Base-by-base conservation (phyloP, 2,797 vertebrate species). In the Spheniscus humboldti region DNA sequence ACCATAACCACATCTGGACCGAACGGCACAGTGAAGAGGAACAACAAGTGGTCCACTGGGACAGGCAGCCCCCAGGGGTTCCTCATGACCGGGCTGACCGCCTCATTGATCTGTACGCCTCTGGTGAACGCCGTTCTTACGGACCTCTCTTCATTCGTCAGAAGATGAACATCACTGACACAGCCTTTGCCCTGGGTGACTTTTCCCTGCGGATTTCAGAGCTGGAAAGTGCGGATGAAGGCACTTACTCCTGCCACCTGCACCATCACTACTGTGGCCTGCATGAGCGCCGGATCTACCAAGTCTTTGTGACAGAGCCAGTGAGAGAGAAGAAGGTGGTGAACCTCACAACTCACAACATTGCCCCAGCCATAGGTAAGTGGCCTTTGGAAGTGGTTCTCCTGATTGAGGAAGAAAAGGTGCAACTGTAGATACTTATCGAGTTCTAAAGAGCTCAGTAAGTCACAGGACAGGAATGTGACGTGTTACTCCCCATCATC, bases 201-300 rank as follows among this genome's bases (percentile, higher is more conserved):
- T 99, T 99, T 97, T 99, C 99, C 0, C 98, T 99, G 90, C 92
- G 97, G 57, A 98, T 99, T 69, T 95, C 98, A 0, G 88, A 96
- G 84, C 94, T 99, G 97, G 98, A 98, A 91, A 98, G 97, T 1
- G 97, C 97, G 0, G 98, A 99, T 9, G 98, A 98, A 96, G 99
- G 99, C 75, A 98, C 99, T 43, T 99, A 99, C 90, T 99, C 99
- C 43, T 99, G 99, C 96, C 98, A 99, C 97, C 98, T 99, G 94
- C 99, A 99, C 93, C 99, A 99, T 76, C 99, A 99, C 96, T 99
- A 99, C 98, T 99, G 99, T 3, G 99, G 99, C 6, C 98, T 99
- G n/a, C 98, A 99, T 0, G 99, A 99, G 97, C 98, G 99, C 53
- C 98, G 99, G 39, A 98, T 99, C 97, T 99, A 99, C 98, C 98